phyloP scores from a whole-genome alignment of 2,888 invertebrate species.

The Calameuta pallipes region DNA sequence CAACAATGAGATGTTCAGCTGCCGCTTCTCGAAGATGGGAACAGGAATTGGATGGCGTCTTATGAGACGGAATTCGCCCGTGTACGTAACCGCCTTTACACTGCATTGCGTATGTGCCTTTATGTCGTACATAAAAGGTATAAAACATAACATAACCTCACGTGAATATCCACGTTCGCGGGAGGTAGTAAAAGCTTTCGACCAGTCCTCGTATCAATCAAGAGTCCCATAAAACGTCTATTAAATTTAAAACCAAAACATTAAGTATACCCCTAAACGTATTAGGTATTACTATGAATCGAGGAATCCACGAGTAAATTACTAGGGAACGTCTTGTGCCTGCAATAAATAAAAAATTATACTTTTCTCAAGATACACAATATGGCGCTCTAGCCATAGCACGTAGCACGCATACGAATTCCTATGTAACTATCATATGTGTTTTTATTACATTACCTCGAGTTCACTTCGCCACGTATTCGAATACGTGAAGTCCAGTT shows the following conservation, averaged over 20 bases:
- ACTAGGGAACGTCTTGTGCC: not conserved
- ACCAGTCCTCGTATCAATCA: not conserved
- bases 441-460: not conserved
- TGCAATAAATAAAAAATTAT: not conserved
- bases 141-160: not conserved
- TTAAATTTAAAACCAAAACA: not conserved
- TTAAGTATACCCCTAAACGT: not conserved
- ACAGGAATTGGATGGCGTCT: not conserved
- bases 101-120: not conserved
- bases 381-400: not conserved
- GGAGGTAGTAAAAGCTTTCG: not conserved
- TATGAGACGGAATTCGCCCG: not conserved
- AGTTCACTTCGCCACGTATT: not conserved
- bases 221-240: not conserved
- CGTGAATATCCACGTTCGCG: not conserved
- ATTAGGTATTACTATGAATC: not conserved
- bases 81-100: not conserved
- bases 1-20: slow-evolving; percentile 18
- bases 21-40: not conserved
- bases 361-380: not conserved
- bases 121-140: not conserved
- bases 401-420: not conserved
- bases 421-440: not conserved
- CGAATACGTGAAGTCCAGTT: not conserved
- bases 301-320: not conserved